phyloP scores from a whole-genome alignment of 2,888 invertebrate genomes.

The Globia sparganii region DNA sequence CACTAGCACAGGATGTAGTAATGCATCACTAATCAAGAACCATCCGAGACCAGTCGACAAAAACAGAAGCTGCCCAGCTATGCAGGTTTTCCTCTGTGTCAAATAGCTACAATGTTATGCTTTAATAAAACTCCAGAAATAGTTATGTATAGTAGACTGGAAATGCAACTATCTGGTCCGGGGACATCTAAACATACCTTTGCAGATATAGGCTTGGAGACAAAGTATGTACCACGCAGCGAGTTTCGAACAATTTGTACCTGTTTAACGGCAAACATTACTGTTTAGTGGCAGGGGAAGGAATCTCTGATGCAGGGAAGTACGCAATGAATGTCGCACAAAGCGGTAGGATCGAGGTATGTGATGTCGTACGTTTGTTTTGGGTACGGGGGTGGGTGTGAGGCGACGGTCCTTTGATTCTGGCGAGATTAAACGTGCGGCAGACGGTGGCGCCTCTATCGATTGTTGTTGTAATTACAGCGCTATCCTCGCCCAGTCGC shows the following conservation, averaged over 20 bases:
- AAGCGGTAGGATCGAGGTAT: constrained; percentile 52
- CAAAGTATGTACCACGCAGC: constrained; percentile 81
- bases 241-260: constrained; percentile 75
- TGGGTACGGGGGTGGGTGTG: constrained; percentile 83
- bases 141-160: constrained; percentile 84
- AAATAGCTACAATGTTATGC: constrained; percentile 81
- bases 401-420: constrained; percentile 90
- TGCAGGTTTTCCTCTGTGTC: constrained; percentile 70
- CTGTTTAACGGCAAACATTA: constrained; percentile 69
- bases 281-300: constrained; percentile 41
- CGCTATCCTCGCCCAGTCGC: constrained; percentile 90
- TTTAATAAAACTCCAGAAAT: constrained; percentile 85
- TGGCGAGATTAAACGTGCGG: constrained; percentile 90
- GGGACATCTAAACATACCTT: constrained; percentile 86
- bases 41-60: constrained; percentile 35
- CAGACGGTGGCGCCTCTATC: constrained; percentile 91
- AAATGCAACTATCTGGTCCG: constrained; percentile 89
- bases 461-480: constrained; percentile 91
- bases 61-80: constrained; percentile 47
- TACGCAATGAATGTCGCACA: constrained; percentile 71
- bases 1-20: constrained; percentile 45
- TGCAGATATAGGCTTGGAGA: constrained; percentile 87
- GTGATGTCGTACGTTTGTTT: constrained; percentile 71
- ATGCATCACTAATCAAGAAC: constrained; percentile 57
- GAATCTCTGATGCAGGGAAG: constrained; percentile 14